A percentile compares a stretch with the other conserved stretches of the same genome.
Conservation (phyloP, 2,113 vertebrate genomes). For the Beaufortia kweichowensis region DNA sequence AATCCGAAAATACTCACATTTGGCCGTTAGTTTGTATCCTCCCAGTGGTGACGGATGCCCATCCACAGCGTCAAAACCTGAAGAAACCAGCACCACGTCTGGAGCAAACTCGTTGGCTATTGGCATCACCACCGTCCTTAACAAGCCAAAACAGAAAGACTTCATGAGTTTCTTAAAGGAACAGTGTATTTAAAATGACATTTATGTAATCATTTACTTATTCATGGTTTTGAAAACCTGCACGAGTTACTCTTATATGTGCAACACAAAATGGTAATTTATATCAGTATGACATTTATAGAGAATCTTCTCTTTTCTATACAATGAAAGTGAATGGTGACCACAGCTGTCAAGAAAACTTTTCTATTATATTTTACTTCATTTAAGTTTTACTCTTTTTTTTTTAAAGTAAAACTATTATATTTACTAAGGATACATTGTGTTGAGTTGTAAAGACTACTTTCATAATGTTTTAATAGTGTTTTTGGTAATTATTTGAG, state of each 20-base stretch:
- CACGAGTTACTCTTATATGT: background rate
- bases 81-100: conserved; percentile 92
- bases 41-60: conserved; percentile 91
- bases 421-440: too few relatives aligned
- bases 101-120: conserved; percentile 93
- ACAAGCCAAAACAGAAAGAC: conserved; percentile 24
- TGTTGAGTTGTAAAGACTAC: too few relatives aligned
- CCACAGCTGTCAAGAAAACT: background rate
- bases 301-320: too few relatives aligned
- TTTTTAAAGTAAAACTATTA: too few relatives aligned
- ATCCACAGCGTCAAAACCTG: conserved; percentile 92
- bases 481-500: background rate
- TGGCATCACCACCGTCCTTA: conserved; percentile 92
- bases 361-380: too few relatives aligned
- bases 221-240: background rate
- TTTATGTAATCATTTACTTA: background rate
- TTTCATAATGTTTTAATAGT: background rate
- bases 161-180: background rate
- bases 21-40: conserved; percentile 90
- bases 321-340: background rate
- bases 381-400: too few relatives aligned
- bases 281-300: too few relatives aligned
- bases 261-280: background rate
- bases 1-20: conserved; percentile 80
- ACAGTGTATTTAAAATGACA: background rate